Conservation (phyloP, 1,140 invertebrate genomes). For the Dendrolimus kikuchii region DNA sequence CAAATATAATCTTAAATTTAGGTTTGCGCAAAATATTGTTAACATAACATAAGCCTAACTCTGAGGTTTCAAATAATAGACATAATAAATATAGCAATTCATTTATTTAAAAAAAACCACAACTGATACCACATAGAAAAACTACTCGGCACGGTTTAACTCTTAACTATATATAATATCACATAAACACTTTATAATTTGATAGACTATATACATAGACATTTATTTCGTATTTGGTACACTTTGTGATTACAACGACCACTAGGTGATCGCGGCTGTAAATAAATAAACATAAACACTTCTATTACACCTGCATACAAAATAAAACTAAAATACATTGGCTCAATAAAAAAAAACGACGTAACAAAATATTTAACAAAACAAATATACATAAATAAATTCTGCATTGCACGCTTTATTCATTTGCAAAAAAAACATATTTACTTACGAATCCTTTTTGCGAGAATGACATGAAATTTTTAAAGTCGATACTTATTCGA, state of each 20-base stretch:
- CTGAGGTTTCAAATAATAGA: background rate
- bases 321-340: slow-evolving; percentile 21
- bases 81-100: slow-evolving; percentile 48
- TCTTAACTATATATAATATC: slow-evolving; percentile 70
- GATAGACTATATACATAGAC: slow-evolving; percentile 62
- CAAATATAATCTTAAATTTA: too few species aligned
- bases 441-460: too few species aligned
- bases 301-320: slow-evolving; percentile 5
- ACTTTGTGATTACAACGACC: slow-evolving; percentile 34
- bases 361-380: background rate
- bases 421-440: too few species aligned
- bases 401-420: too few species aligned
- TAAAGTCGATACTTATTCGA: too few species aligned
- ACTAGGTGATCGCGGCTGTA: slow-evolving; percentile 35
- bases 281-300: slow-evolving; percentile 29
- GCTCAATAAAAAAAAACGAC: slow-evolving; percentile 6
- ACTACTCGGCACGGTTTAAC: slow-evolving; percentile 71
- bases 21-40: too few species aligned
- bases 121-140: slow-evolving; percentile 72
- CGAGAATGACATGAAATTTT: too few species aligned
- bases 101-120: slow-evolving; percentile 68
- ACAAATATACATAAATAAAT: too few species aligned
- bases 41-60: too few species aligned
- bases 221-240: slow-evolving; percentile 45
- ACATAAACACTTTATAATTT: slow-evolving; percentile 69